Conservation (phyloP, 2,113 vertebrate species). For the Struthio camelus region DNA sequence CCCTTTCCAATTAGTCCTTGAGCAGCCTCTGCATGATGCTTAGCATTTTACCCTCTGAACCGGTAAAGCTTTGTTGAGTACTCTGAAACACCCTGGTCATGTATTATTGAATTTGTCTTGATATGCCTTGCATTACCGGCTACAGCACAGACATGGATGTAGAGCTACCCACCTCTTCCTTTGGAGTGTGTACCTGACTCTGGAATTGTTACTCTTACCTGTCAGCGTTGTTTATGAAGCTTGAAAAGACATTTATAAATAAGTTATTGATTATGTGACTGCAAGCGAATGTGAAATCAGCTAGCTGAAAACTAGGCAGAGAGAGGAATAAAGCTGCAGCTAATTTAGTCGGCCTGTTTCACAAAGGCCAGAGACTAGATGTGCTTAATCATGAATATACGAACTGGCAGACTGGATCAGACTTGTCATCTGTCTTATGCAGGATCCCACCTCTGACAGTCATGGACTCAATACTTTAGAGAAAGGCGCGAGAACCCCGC, state of each 20-base stretch:
- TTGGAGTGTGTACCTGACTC: background rate
- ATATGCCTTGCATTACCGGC: background rate
- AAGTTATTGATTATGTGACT: background rate
- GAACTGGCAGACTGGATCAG: background rate
- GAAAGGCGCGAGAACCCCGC: background rate
- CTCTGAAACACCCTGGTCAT: background rate
- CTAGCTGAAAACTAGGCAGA: background rate
- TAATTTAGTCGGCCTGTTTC: background rate
- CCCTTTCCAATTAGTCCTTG: background rate
- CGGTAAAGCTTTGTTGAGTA: background rate
- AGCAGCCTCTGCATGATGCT: background rate
- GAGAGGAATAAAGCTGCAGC: background rate
- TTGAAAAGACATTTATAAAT: background rate
- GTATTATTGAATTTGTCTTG: background rate
- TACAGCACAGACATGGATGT: background rate
- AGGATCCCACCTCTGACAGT: background rate
- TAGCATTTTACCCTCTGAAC: background rate
- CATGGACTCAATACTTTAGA: background rate
- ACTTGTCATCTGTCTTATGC: background rate
- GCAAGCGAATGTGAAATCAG: background rate
- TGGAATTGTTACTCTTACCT: background rate
- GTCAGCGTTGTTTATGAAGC: background rate
- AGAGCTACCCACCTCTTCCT: background rate
- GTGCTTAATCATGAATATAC: background rate
- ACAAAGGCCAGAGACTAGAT: background rate